phyloP scores from a whole-genome alignment of 2,888 invertebrate species.

The Pemphredon lugubris region DNA sequence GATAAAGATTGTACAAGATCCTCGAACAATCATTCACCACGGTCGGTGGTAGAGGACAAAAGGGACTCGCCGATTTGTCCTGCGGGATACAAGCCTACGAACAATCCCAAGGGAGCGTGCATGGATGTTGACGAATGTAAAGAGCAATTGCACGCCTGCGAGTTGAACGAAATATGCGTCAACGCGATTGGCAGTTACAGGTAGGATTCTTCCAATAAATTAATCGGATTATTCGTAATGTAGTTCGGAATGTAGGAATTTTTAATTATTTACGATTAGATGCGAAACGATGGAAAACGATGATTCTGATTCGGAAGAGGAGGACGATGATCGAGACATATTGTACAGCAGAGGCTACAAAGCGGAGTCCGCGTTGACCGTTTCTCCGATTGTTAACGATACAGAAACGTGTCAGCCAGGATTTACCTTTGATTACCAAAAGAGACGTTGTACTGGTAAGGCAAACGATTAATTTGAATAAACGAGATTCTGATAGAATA shows the following conservation, averaged over 20 bases:
- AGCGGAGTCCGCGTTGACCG: constrained; percentile 60
- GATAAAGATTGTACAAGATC: constrained; percentile 82
- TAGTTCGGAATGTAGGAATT: too few relatives aligned
- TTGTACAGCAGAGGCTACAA: constrained; percentile 75
- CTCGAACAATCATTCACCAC: background rate
- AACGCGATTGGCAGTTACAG: constrained; percentile 81
- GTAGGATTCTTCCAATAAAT: constrained; percentile 64
- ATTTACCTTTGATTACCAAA: constrained; percentile 41
- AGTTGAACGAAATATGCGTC: constrained; percentile 73
- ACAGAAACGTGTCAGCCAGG: constrained; percentile 36
- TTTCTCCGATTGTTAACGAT: constrained; percentile 22
- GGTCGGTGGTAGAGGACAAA: background rate
- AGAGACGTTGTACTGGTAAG: constrained; percentile 49
- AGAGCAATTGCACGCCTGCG: constrained; percentile 80
- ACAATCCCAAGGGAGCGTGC: constrained; percentile 82
- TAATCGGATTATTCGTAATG: background rate
- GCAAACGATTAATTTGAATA: too few relatives aligned
- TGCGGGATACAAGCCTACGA: constrained; percentile 84
- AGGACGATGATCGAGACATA: constrained; percentile 5
- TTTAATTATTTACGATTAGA: constrained; percentile 37
- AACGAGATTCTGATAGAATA: background rate
- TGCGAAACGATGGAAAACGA: constrained; percentile 30
- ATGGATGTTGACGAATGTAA: constrained; percentile 87
- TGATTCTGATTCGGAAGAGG: background rate
- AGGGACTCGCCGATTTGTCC: constrained; percentile 80